Percentiles rank a stretch among this genome's conserved stretches.
These are phyloP conservation scores for Molothrus aeneus DNA, from an alignment of 2,797 vertebrate genomes.

Conservation along the genomic window DNA sequence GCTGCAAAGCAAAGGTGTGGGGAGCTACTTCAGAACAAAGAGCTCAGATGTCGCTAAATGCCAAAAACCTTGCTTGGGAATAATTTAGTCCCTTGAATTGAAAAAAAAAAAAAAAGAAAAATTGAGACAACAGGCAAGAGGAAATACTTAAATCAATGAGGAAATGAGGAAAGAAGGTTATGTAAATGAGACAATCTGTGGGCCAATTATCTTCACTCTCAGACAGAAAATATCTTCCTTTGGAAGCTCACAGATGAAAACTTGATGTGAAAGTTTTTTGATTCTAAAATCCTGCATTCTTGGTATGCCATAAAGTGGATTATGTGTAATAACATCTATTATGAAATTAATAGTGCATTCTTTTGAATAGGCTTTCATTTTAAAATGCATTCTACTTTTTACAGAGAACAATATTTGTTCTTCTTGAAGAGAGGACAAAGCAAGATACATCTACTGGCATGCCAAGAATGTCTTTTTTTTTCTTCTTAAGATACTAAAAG, in stretches of 20 bases:
- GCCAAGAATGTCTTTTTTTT: not conserved
- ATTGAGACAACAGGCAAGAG: not conserved
- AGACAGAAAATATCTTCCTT: not conserved
- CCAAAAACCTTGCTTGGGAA: not conserved
- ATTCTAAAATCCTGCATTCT: not conserved
- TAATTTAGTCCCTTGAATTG: not conserved
- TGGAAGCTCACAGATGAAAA: not conserved
- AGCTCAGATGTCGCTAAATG: not conserved
- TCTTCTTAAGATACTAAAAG: not conserved
- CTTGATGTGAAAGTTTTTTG: not conserved
- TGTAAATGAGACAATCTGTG: not conserved
- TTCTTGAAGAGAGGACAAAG: conserved; percentile 29
- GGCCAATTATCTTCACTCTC: not conserved
- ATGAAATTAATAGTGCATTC: not conserved
- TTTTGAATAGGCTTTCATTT: not conserved
- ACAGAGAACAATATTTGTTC: not conserved
- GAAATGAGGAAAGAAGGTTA: not conserved
- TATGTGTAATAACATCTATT: not conserved
- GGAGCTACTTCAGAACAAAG: not conserved
- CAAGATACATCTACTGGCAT: not conserved
- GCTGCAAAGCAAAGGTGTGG: not conserved
- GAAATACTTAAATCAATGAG: not conserved
- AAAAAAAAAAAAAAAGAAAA: not conserved
- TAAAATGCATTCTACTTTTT: not conserved
- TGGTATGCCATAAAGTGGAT: not conserved